Percentiles rank a stretch among this genome's conserved stretches.
These are phyloP conservation scores for Bombus difficillimus DNA, from an alignment of 1,140 invertebrate species.

Conservation along the genomic window DNA sequence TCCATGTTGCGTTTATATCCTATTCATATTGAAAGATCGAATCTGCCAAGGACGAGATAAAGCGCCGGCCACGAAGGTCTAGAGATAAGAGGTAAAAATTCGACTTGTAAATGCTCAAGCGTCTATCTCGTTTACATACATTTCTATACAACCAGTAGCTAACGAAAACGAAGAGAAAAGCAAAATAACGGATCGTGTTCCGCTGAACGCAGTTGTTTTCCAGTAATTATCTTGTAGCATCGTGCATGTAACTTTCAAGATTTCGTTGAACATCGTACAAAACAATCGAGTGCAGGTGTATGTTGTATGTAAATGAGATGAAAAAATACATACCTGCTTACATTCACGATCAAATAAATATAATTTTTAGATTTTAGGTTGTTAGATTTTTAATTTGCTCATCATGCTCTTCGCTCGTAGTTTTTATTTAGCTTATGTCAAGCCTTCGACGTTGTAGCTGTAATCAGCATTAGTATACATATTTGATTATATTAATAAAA, in stretches of 20 bases:
- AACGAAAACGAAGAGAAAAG: conserved; percentile 14
- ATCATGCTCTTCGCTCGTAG: neutral
- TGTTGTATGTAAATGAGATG: neutral
- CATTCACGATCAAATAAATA: no score
- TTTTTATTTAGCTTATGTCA: neutral
- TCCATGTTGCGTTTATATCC: conserved; percentile 13
- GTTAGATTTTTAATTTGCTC: neutral
- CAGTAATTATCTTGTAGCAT: conserved; percentile 51
- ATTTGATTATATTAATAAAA: neutral
- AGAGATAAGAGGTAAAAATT: neutral
- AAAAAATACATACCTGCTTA: no score
- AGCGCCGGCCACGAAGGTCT: conserved; percentile 36
- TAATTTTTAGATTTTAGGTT: neutral
- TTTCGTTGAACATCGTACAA: conserved; percentile 13
- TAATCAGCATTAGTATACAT: neutral
- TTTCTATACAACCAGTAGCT: conserved; percentile 20
- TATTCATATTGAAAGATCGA: conserved; percentile 33
- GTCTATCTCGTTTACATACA: conserved; percentile 58
- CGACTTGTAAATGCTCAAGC: conserved; percentile 25
- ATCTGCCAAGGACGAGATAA: conserved; percentile 39
- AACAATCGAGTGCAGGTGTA: neutral
- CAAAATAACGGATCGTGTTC: conserved; percentile 54
- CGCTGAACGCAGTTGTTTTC: conserved; percentile 31
- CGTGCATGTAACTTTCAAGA: conserved; percentile 6
- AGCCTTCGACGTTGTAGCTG: neutral